A percentile compares a stretch with the other conserved stretches of the same genome.
Evolutionary conservation across 64 coral and sea anemone species (phyloP).

Genomic region (Pocillopora verrucosa): DNA sequence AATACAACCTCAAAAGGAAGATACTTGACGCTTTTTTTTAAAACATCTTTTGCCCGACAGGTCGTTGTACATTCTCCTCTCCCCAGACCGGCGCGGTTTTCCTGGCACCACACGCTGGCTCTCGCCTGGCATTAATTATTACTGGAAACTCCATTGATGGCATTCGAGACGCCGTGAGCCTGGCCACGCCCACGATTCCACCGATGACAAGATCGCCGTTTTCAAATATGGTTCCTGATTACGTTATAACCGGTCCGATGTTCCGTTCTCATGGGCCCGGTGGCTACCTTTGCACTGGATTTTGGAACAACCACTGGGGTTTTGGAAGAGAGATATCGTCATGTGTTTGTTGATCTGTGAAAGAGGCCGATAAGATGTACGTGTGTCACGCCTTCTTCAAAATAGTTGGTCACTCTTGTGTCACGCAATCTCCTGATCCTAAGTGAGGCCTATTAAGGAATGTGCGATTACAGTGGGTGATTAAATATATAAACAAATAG

Average conservation of each 20-base stretch:
- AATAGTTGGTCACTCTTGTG: neutral
- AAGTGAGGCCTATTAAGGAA: no score
- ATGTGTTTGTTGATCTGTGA: slow-evolving; percentile 52
- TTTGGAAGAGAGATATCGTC: slow-evolving; percentile 66
- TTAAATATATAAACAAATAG: no score
- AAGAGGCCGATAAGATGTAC: neutral
- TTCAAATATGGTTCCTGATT: slow-evolving; percentile 97
- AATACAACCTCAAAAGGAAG: no score
- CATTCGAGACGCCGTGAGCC: slow-evolving; percentile 69
- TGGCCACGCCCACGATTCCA: slow-evolving; percentile 91
- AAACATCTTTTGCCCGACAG: slow-evolving; percentile 30
- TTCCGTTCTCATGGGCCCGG: slow-evolving; percentile 87
- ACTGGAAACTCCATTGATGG: slow-evolving; percentile 84
- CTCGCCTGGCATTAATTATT: slow-evolving; percentile 76
- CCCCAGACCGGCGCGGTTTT: slow-evolving; percentile 72
- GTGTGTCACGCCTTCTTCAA: neutral
- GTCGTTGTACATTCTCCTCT: slow-evolving; percentile 54
- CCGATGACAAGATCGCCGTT: slow-evolving; percentile 98
- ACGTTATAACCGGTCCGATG: slow-evolving; percentile 89
- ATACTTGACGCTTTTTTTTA: neutral
- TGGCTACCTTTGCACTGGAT: slow-evolving; percentile 88
- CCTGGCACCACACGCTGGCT: slow-evolving; percentile 79
- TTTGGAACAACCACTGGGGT: slow-evolving; percentile 94
- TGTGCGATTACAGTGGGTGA: no score
- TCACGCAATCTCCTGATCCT: no score